phyloP scores from a whole-genome alignment of 2,113 vertebrate species.

The Festucalex cinctus region DNA sequence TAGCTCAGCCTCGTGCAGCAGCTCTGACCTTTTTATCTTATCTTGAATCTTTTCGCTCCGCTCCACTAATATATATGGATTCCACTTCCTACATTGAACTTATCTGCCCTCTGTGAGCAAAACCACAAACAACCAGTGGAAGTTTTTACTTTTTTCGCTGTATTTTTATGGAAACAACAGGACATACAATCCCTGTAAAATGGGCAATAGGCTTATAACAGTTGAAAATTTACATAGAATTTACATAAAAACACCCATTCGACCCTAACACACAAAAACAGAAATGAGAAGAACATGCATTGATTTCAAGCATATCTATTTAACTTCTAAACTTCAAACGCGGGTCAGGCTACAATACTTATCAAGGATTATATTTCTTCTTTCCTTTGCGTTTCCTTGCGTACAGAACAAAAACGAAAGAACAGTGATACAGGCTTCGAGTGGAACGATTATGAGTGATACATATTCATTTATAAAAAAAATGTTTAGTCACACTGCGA shows the following conservation, averaged over 20 bases:
- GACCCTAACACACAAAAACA: not conserved
- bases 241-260: not conserved
- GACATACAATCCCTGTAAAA: not conserved
- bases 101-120: not conserved
- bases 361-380: no score
- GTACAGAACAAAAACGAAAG: not conserved
- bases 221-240: not conserved
- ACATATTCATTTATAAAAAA: not conserved
- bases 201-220: not conserved
- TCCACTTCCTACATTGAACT: not conserved
- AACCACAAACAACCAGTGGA: not conserved
- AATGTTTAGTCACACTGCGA: not conserved
- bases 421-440: not conserved
- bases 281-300: not conserved
- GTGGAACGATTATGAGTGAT: not conserved
- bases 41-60: conserved; percentile 7
- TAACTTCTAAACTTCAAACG: not conserved
- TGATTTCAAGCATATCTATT: not conserved
- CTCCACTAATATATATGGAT: not conserved
- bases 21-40: conserved; percentile 17
- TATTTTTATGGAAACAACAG: not conserved
- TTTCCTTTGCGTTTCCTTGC: not conserved
- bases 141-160: not conserved
- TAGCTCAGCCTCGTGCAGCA: conserved; percentile 9
- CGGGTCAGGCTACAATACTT: not conserved